Evolutionary conservation across 2,888 invertebrate genomes (phyloP), one percentile per base, ranked within the genome.

Genomic region (Alentia gelatinosa): DNA sequence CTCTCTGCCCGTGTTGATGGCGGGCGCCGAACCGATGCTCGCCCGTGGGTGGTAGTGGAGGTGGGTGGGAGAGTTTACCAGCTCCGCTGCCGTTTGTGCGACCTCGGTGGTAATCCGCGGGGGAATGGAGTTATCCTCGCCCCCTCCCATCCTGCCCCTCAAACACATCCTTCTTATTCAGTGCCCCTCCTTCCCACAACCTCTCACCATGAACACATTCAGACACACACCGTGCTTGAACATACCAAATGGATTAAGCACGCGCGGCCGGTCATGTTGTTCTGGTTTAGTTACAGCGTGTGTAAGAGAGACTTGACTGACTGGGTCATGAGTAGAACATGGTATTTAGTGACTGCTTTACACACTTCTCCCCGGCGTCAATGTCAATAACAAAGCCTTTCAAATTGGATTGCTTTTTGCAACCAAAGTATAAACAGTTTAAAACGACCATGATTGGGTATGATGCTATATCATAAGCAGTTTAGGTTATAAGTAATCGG

Each of bases 231-330:
- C 12, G 30, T 68, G 68, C 26, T 68, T 68, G 68, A 68, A 68
- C 68, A 68, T 68, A 68, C 68, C 68, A 68, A 68, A 30, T 26
- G 68, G 68, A 68, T 68, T 30, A 68, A 26, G 68, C 68, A 68
- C 30, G 68, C 26, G 68, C 33, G n/a, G 68, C 30, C 68, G 68
- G 30, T 26, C 68, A 68, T 30, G 33, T 68, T 68, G 68, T 68
- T 3, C 68, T 68, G 68, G 7, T 47, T 30, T 68, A 26, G 30
- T 30, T 30, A 30, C 68, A 68, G 68, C 7, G n/a, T n/a, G n/a
- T 56, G 56, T 56, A n/a, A 56, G 56, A 12, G n/a, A n/a, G 56
- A n/a, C 56, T 56, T 56, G 56, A 56, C 56, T 56, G 23, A n/a
- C 56, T 56, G 56, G 56, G 56, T 56, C 56, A 56, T 1, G 56